Evolutionary conservation across 2,113 vertebrate genomes (phyloP).

Genomic region (Tyrannus savana): DNA sequence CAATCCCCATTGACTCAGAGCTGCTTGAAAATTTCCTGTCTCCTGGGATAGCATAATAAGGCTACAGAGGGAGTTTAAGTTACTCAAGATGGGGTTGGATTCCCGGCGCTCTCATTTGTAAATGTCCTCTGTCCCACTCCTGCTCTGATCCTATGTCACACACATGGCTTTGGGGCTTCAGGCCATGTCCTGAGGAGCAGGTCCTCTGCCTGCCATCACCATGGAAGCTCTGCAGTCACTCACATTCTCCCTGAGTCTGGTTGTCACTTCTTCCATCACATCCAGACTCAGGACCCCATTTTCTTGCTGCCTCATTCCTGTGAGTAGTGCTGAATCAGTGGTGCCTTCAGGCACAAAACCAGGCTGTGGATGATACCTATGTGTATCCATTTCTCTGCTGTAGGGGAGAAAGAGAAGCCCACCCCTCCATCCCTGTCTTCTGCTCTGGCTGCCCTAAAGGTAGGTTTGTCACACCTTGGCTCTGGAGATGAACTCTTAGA

Average conservation of each 20-base stretch:
- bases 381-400: not conserved
- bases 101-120: not conserved
- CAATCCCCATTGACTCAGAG: not conserved
- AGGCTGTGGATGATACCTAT: not conserved
- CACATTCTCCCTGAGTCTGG: not conserved
- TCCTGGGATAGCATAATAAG: not conserved
- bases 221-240: not conserved
- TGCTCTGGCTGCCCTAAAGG: not conserved
- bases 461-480: not conserved
- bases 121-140: not conserved
- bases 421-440: not conserved
- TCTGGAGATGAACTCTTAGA: not conserved
- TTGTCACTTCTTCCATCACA: not conserved
- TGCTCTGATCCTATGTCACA: not conserved
- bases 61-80: not conserved
- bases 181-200: not conserved
- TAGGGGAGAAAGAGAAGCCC: not conserved
- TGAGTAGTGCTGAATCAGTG: not conserved
- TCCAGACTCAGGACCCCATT: not conserved
- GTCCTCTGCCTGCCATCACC: not conserved
- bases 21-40: slow-evolving; percentile 9
- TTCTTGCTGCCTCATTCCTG: not conserved
- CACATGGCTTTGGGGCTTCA: not conserved
- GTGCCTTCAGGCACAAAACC: not conserved
- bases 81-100: not conserved